phyloP scores from a whole-genome alignment of 2,113 vertebrate species.

The Gracilinanus agilis region DNA sequence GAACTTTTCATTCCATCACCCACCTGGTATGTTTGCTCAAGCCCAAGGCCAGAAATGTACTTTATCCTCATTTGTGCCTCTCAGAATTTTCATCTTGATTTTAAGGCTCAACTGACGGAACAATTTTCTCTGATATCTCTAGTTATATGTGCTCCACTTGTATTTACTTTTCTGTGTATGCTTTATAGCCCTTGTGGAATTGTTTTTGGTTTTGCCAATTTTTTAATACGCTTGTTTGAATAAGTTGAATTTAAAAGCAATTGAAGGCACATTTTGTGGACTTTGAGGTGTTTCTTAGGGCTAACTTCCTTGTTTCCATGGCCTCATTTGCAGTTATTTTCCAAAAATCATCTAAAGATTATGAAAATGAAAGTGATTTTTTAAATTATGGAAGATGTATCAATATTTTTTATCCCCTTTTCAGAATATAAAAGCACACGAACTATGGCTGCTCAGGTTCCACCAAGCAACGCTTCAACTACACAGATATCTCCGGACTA shows the following conservation, averaged over 20 bases:
- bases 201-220: too few relatives aligned
- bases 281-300: neutral
- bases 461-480: neutral
- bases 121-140: too few relatives aligned
- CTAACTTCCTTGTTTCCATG: neutral
- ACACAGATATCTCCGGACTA: neutral
- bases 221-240: neutral
- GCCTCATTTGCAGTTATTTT: neutral
- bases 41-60: too few relatives aligned
- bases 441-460: neutral
- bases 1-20: too few relatives aligned
- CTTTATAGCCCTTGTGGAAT: too few relatives aligned
- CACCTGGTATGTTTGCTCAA: too few relatives aligned
- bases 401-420: neutral
- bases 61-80: too few relatives aligned
- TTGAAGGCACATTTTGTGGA: neutral
- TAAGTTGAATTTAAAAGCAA: slow-evolving; percentile 17
- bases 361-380: slow-evolving; percentile 24
- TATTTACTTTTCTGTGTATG: too few relatives aligned
- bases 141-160: too few relatives aligned
- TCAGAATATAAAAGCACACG: neutral
- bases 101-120: too few relatives aligned
- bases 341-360: slow-evolving; percentile 13
- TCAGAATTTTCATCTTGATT: too few relatives aligned
- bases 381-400: neutral